These are phyloP conservation scores for Lycopodina hypogea DNA, from an alignment of 37 sponge, comb jelly and placozoan species.

Conservation along the genomic window DNA sequence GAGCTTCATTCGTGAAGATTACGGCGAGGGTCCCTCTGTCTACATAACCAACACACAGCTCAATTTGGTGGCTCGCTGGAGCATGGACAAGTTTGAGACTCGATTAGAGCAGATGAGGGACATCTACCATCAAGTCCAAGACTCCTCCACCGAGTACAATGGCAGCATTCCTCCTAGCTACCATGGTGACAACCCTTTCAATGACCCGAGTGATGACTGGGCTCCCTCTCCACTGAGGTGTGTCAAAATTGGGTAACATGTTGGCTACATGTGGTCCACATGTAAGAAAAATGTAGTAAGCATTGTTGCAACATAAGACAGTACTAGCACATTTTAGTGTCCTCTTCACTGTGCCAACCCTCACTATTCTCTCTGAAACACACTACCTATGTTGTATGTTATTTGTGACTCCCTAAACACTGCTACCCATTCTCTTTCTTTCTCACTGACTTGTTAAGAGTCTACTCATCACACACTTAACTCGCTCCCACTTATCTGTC, in stretches of 20 bases:
- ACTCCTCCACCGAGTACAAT: background rate
- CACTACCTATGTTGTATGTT: background rate
- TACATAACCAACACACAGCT: conserved; percentile 60
- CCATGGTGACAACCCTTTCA: conserved; percentile 49
- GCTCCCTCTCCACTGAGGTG: conserved; percentile 50
- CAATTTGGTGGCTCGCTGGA: conserved; percentile 64
- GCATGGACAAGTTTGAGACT: conserved; percentile 69
- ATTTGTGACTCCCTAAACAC: background rate
- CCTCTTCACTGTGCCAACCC: conserved; percentile 19
- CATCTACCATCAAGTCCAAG: conserved; percentile 55
- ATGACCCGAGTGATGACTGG: conserved; percentile 52
- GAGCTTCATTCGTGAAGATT: conserved; percentile 15
- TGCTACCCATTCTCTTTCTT: too few relatives aligned
- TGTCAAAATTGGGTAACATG: background rate
- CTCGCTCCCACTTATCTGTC: too few relatives aligned
- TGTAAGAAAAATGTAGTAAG: background rate
- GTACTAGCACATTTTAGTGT: background rate
- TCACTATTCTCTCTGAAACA: background rate
- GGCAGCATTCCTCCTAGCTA: background rate
- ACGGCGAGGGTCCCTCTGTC: conserved; percentile 7
- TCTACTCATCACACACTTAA: too few relatives aligned
- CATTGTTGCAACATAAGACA: background rate
- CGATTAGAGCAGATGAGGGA: conserved; percentile 85
- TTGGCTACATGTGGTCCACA: background rate
- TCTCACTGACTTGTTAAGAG: too few relatives aligned